These are phyloP conservation scores for Prorops nasuta DNA, from an alignment of 1,140 invertebrate species.

Conservation along the genomic window DNA sequence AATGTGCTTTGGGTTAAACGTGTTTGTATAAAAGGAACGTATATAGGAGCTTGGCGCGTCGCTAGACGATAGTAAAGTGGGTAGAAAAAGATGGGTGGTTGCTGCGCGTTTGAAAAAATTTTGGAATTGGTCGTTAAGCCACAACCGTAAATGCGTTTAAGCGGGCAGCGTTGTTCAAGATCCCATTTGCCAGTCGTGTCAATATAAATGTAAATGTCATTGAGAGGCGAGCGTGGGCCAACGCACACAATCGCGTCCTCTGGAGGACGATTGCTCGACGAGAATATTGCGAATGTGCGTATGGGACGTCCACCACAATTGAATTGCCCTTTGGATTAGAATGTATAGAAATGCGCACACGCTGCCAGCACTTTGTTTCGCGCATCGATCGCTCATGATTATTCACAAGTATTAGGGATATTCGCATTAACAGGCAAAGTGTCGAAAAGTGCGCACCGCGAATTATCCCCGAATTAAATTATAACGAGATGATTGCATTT, in stretches of 20 bases:
- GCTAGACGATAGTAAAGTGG: too few relatives aligned
- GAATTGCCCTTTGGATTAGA: conserved; percentile 45
- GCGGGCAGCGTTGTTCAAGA: conserved; percentile 39
- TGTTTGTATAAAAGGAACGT: too few relatives aligned
- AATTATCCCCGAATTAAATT: too few relatives aligned
- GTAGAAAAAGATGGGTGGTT: too few relatives aligned
- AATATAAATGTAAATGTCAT: conserved; percentile 55
- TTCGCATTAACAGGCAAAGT: too few relatives aligned
- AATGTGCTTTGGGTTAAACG: too few relatives aligned
- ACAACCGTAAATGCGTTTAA: conserved; percentile 32
- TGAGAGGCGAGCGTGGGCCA: conserved; percentile 27
- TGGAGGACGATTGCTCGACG: conserved; percentile 40
- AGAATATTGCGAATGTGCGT: conserved; percentile 43
- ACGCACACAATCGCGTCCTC: conserved; percentile 38
- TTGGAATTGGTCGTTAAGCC: conserved; percentile 37
- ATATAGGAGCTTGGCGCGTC: too few relatives aligned
- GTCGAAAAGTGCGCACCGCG: too few relatives aligned
- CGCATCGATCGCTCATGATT: conserved; percentile 31
- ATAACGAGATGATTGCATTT: too few relatives aligned
- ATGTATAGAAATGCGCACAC: conserved; percentile 38
- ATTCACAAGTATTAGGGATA: too few relatives aligned
- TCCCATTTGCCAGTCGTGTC: conserved; percentile 39
- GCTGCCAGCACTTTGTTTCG: conserved; percentile 30
- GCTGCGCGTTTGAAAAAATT: too few relatives aligned
- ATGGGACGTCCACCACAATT: conserved; percentile 40